These are phyloP conservation scores for Ephestia elutella DNA, from an alignment of 1,140 invertebrate species.

Conservation along the genomic window DNA sequence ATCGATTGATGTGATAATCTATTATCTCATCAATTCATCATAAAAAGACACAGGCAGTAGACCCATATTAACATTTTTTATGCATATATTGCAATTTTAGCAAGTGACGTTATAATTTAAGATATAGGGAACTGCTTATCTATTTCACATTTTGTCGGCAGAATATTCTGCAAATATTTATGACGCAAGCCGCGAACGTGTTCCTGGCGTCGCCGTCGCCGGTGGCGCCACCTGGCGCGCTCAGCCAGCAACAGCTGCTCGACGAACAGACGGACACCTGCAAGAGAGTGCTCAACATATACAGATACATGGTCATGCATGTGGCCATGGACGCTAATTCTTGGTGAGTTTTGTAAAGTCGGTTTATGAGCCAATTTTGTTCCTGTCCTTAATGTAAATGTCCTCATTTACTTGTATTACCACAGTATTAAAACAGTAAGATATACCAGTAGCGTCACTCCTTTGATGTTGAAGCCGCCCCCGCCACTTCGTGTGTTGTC, in stretches of 20 bases:
- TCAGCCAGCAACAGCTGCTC: constrained; percentile 80
- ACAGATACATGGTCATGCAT: constrained; percentile 98
- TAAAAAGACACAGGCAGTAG: no score
- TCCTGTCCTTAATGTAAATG: no score
- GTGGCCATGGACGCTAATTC: constrained; percentile 92
- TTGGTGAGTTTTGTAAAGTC: constrained; percentile 78
- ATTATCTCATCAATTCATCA: no score
- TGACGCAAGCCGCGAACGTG: constrained; percentile 96
- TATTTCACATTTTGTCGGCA: constrained; percentile 44
- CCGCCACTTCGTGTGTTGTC: no score
- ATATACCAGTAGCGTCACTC: no score
- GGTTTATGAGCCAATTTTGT: no score
- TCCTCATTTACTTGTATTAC: no score
- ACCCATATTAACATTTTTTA: no score
- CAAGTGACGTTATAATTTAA: background rate
- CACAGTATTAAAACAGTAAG: no score
- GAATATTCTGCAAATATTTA: constrained; percentile 94
- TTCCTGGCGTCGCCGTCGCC: constrained; percentile 87
- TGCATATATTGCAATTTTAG: no score
- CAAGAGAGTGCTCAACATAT: constrained; percentile 96
- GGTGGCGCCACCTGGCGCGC: constrained; percentile 93
- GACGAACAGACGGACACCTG: constrained; percentile 97
- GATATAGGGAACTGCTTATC: background rate
- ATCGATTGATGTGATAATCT: no score
- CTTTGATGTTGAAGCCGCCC: no score